phyloP scores from a whole-genome alignment of 1,140 invertebrate species.

The Amphibalanus amphitrite region DNA sequence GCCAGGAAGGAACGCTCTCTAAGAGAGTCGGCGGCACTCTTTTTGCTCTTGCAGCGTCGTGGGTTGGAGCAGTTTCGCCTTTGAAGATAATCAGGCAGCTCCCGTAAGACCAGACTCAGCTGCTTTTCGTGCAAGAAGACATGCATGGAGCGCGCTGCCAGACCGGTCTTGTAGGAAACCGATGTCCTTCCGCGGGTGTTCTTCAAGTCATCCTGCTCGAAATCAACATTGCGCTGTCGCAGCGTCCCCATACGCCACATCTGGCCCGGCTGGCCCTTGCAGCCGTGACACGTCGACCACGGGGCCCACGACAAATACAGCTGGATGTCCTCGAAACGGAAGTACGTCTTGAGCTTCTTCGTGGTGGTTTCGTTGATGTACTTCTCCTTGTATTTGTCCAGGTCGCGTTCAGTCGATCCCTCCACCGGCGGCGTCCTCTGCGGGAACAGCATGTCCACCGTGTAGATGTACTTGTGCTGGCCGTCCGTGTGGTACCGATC shows the following conservation, averaged over 20 bases:
- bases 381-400: not conserved
- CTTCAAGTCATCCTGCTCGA: not conserved
- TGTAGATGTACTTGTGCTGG: slow-evolving; percentile 3
- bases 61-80: not conserved
- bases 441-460: slow-evolving; percentile 4
- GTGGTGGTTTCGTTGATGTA: not conserved
- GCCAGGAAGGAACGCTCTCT: not conserved
- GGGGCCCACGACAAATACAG: not conserved
- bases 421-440: not conserved
- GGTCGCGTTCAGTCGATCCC: not conserved
- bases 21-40: not conserved
- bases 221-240: not conserved
- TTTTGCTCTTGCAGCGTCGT: not conserved
- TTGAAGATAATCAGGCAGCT: slow-evolving; percentile 1
- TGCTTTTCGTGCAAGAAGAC: slow-evolving; percentile 3
- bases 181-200: not conserved
- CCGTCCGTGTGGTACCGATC: not conserved
- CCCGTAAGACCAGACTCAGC: not conserved
- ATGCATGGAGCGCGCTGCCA: not conserved
- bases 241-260: not conserved
- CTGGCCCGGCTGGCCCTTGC: not conserved
- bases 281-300: not conserved
- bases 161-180: not conserved
- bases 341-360: not conserved
- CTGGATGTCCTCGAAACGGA: not conserved